phyloP scores from a whole-genome alignment of 2,888 invertebrate genomes.

The Ametastegia equiseti region DNA sequence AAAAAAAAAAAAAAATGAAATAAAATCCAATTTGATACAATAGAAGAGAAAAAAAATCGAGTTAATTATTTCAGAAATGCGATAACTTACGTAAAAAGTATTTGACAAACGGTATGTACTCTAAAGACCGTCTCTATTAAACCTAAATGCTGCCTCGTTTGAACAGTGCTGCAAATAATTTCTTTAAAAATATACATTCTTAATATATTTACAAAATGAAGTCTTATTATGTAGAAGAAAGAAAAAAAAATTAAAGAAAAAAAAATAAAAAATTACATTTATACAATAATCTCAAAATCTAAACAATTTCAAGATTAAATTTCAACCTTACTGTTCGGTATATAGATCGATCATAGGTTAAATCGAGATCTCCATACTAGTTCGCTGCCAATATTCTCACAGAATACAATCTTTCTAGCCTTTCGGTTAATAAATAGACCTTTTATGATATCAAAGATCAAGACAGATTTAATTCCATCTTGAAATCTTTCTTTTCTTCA shows the following conservation, averaged over 20 bases:
- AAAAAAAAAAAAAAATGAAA: neutral
- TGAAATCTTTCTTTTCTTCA: neutral
- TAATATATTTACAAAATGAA: conserved; percentile 57
- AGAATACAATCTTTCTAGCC: neutral
- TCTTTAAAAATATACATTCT: conserved; percentile 65
- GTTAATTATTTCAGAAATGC: neutral
- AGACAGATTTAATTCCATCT: conserved; percentile 10
- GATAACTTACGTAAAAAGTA: neutral
- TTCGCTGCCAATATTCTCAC: neutral
- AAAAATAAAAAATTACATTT: neutral
- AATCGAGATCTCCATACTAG: conserved; percentile 1
- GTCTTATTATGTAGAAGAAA: neutral
- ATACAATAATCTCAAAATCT: conserved; percentile 36
- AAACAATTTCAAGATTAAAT: conserved; percentile 35
- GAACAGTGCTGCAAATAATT: conserved; percentile 56
- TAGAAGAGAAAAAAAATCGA: neutral
- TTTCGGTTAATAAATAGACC: conserved; percentile 5
- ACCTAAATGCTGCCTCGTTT: conserved; percentile 13
- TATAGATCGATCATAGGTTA: neutral
- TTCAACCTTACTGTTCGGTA: neutral
- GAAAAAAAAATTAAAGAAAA: neutral
- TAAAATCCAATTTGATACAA: neutral
- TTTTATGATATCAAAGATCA: neutral
- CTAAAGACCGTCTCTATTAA: conserved; percentile 15
- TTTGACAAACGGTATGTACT: neutral